These are phyloP conservation scores for Lottia gigantea DNA, from an alignment of 2,888 invertebrate genomes.

Conservation along the genomic window DNA sequence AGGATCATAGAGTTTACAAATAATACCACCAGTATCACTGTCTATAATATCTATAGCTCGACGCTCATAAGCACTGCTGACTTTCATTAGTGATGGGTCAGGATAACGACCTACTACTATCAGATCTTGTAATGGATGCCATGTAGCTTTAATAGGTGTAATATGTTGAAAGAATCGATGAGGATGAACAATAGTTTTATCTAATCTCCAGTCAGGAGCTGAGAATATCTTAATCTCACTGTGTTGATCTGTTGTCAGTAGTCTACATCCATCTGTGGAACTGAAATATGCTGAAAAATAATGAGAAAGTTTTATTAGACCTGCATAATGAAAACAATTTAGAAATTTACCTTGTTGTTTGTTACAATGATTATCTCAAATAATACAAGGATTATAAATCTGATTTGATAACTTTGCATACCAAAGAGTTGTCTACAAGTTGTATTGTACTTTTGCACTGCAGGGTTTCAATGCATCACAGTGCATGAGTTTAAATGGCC, in stretches of 20 bases:
- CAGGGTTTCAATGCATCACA: too few relatives aligned
- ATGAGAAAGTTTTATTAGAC: background rate
- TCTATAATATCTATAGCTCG: conserved; percentile 68
- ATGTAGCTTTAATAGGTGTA: conserved; percentile 69
- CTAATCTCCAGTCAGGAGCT: conserved; percentile 64
- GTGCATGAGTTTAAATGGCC: too few relatives aligned
- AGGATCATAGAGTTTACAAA: conserved; percentile 52
- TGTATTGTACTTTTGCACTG: too few relatives aligned
- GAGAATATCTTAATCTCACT: conserved; percentile 64
- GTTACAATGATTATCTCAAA: too few relatives aligned
- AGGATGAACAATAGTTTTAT: conserved; percentile 65
- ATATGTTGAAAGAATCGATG: conserved; percentile 69
- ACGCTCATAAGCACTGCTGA: conserved; percentile 43
- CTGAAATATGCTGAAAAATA: conserved; percentile 58
- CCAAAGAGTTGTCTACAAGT: too few relatives aligned
- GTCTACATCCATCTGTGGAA: conserved; percentile 61
- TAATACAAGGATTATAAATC: too few relatives aligned
- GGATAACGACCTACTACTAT: conserved; percentile 69
- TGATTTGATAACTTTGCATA: too few relatives aligned
- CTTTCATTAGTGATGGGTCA: conserved; percentile 58
- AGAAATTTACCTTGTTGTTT: too few relatives aligned
- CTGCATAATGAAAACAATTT: too few relatives aligned
- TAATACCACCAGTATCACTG: conserved; percentile 56
- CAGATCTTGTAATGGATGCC: conserved; percentile 69
- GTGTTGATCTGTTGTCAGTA: conserved; percentile 68